Evolutionary conservation across 2,888 invertebrate species (phyloP).

Genomic region (Rugalucina vietnamica): DNA sequence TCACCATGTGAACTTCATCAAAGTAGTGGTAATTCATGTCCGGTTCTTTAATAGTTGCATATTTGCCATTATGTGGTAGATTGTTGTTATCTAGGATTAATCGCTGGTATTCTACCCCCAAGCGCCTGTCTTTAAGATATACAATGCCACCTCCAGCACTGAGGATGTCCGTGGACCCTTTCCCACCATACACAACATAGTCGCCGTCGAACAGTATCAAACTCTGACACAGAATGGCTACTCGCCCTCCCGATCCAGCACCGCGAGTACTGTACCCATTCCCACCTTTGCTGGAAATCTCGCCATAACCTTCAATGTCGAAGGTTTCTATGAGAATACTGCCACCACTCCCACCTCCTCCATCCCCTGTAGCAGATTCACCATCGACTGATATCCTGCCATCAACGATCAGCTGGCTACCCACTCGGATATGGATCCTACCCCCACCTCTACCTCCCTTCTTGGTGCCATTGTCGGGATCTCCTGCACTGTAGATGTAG

Average conservation of each 20-base stretch:
- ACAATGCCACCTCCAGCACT: conserved; percentile 73
- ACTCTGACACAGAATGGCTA: conserved; percentile 62
- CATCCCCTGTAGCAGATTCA: conserved; percentile 52
- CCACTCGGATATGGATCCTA: conserved; percentile 65
- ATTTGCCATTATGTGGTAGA: conserved; percentile 63
- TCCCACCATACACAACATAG: conserved; percentile 66
- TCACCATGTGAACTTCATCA: conserved; percentile 72
- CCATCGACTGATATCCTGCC: conserved; percentile 73
- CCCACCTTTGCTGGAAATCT: conserved; percentile 68
- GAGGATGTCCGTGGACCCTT: conserved; percentile 41
- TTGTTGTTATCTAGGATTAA: conserved; percentile 69
- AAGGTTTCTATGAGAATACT: conserved; percentile 68
- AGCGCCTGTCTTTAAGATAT: conserved; percentile 69
- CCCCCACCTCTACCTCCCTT: conserved; percentile 72
- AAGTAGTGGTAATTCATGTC: conserved; percentile 55
- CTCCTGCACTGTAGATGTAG: no score
- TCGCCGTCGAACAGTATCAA: conserved; percentile 67
- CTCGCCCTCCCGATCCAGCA: conserved; percentile 71
- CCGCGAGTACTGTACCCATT: conserved; percentile 60
- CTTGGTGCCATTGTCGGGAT: conserved; percentile 26
- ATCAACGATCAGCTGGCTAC: conserved; percentile 68
- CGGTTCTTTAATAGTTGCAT: conserved; percentile 69
- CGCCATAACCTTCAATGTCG: conserved; percentile 72
- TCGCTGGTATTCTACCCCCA: conserved; percentile 56
- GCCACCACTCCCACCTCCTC: conserved; percentile 77